Conservation (phyloP, 2,113 vertebrate species). For the Nerophis ophidion region DNA sequence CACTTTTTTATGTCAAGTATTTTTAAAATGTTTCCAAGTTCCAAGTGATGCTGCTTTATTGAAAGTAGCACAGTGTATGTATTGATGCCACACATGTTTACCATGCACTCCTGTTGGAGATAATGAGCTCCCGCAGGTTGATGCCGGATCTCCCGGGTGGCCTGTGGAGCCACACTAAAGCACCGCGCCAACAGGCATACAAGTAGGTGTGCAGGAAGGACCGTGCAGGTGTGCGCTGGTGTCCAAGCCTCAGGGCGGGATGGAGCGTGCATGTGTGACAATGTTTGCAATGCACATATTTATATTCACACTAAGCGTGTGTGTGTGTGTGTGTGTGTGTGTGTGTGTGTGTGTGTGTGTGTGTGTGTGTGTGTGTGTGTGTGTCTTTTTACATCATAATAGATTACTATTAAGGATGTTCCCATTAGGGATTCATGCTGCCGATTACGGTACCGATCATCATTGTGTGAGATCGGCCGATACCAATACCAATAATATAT, state of each 20-base stretch:
- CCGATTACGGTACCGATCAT: too few relatives aligned
- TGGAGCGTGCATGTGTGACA: slow-evolving; percentile 6
- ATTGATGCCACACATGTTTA: slow-evolving; percentile 40
- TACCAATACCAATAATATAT: too few relatives aligned
- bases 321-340: too few relatives aligned
- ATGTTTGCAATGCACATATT: not conserved
- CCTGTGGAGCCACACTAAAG: not conserved
- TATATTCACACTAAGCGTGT: too few relatives aligned
- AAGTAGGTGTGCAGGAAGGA: not conserved
- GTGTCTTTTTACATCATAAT: not conserved
- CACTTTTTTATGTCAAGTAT: too few relatives aligned
- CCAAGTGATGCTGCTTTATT: slow-evolving; percentile 3
- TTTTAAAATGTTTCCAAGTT: slow-evolving; percentile 3
- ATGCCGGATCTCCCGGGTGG: slow-evolving; percentile 26
- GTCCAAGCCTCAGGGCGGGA: slow-evolving; percentile 18
- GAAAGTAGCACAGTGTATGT: slow-evolving; percentile 7
- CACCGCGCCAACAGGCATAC: not conserved
- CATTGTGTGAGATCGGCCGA: too few relatives aligned
- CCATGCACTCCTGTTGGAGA: slow-evolving; percentile 40
- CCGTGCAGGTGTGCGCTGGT: too few relatives aligned
- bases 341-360: slow-evolving; percentile 6
- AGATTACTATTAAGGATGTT: too few relatives aligned
- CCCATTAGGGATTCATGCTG: too few relatives aligned
- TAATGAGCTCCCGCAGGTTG: slow-evolving; percentile 52
- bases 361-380: not conserved